These are phyloP conservation scores for Gastracanthus pulcherrimus DNA, from an alignment of 2,888 invertebrate species.

Conservation along the genomic window DNA sequence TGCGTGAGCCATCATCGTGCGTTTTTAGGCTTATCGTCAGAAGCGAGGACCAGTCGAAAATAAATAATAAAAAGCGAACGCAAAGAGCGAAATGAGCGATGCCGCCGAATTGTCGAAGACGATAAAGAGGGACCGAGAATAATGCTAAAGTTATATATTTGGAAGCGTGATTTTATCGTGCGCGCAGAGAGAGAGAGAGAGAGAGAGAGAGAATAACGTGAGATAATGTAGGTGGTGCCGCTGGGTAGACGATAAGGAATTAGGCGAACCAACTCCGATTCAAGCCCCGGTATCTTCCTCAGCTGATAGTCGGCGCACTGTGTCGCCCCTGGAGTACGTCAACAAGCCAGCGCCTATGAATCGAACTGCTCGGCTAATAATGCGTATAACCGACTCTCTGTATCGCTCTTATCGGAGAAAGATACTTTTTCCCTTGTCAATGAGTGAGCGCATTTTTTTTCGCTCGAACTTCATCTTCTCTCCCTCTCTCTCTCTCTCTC, in stretches of 20 bases:
- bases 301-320: neutral
- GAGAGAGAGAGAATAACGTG: neutral
- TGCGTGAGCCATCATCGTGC: neutral
- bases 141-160: constrained; percentile 20
- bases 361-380: constrained; percentile 7
- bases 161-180: constrained; percentile 7
- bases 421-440: neutral
- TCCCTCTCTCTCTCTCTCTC: too few species aligned
- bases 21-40: too few species aligned
- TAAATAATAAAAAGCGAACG: constrained; percentile 9
- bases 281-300: constrained; percentile 2
- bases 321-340: neutral
- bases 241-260: constrained; percentile 58
- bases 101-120: neutral
- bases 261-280: constrained; percentile 45
- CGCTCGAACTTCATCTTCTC: neutral
- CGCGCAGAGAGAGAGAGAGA: neutral
- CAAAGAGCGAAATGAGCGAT: neutral
- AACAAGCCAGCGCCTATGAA: constrained; percentile 16
- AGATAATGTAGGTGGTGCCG: constrained; percentile 9
- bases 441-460: neutral
- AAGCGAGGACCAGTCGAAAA: too few species aligned
- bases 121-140: constrained; percentile 5
- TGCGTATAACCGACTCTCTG: constrained; percentile 10
- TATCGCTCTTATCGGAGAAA: constrained; percentile 20